These are phyloP conservation scores for Spermophilus dauricus DNA, from an alignment of 2,113 vertebrate species.

Conservation along the genomic window DNA sequence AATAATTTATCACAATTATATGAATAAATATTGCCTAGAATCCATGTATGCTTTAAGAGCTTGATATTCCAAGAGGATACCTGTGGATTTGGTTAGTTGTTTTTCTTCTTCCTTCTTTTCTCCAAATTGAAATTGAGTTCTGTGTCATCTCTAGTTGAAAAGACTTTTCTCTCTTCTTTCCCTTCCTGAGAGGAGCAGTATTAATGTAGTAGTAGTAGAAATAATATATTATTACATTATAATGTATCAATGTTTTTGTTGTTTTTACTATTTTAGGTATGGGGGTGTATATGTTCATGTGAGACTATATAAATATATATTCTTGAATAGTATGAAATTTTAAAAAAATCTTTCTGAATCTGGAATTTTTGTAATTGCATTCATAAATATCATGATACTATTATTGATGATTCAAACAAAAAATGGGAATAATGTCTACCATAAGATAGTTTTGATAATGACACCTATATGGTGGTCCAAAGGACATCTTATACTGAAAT, in stretches of 20 bases:
- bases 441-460: neutral
- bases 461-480: neutral
- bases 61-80: neutral
- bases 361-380: neutral
- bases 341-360: neutral
- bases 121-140: conserved; percentile 84
- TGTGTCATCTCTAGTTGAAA: conserved; percentile 80
- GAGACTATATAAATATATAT: too few relatives aligned
- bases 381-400: neutral
- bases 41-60: neutral
- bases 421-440: neutral
- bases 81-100: conserved; percentile 78
- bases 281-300: neutral
- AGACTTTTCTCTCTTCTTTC: conserved; percentile 74
- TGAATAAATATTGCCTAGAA: neutral
- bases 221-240: too few relatives aligned
- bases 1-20: neutral
- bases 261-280: neutral
- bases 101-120: conserved; percentile 68
- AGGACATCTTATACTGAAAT: neutral
- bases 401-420: neutral
- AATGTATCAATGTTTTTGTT: too few relatives aligned
- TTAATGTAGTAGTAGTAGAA: conserved; percentile 74
- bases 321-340: neutral
- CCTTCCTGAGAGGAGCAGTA: conserved; percentile 73